These are phyloP conservation scores for Phyto melanocephala DNA, from an alignment of 2,888 invertebrate genomes.

Conservation along the genomic window DNA sequence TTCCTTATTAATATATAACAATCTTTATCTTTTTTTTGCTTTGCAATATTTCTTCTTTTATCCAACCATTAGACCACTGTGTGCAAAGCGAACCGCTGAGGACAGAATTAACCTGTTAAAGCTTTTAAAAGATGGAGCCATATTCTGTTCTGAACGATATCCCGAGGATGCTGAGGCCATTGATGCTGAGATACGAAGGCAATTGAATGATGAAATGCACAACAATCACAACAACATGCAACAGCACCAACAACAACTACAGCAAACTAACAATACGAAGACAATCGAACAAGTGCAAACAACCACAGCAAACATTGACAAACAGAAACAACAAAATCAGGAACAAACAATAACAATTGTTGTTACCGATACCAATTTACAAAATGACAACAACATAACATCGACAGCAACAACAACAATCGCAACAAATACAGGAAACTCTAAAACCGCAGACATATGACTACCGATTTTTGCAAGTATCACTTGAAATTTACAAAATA, in stretches of 20 bases:
- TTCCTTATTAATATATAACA: background rate
- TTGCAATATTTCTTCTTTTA: background rate
- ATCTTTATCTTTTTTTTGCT: background rate
- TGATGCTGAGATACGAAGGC: constrained; percentile 75
- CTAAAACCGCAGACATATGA: constrained; percentile 75
- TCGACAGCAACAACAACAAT: constrained; percentile 57
- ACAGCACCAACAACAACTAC: constrained; percentile 57
- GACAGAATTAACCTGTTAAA: constrained; percentile 92
- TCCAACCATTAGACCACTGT: constrained; percentile 81
- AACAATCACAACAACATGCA: constrained; percentile 66
- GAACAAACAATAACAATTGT: constrained; percentile 66
- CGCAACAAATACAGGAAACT: constrained; percentile 62
- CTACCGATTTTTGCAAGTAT: constrained; percentile 77
- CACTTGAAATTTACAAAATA: constrained; percentile 74
- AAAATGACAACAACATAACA: constrained; percentile 49
- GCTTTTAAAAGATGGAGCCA: constrained; percentile 80
- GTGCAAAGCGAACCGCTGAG: constrained; percentile 91
- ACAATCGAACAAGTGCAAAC: constrained; percentile 75
- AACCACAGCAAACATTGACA: constrained; percentile 48
- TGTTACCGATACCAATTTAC: constrained; percentile 61
- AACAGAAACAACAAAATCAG: constrained; percentile 59
- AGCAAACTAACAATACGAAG: constrained; percentile 66
- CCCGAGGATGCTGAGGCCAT: constrained; percentile 78
- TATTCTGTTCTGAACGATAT: constrained; percentile 77
- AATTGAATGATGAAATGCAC: constrained; percentile 71